Evolutionary conservation across 2,113 vertebrate genomes (phyloP).

Genomic region (Cheilinus undulatus): DNA sequence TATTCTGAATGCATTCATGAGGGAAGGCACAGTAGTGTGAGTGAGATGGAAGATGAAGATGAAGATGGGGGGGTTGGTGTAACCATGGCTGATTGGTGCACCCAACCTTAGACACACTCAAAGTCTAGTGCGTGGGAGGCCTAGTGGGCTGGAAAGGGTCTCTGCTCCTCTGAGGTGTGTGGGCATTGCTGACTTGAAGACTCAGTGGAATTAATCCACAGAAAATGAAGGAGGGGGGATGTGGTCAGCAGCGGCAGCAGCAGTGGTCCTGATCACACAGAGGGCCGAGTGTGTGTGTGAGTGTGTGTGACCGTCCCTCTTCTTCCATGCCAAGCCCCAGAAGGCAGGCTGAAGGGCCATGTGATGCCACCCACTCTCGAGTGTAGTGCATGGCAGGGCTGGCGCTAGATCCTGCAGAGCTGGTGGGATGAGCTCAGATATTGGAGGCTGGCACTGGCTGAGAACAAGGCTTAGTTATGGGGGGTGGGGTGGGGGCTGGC

Average conservation of each 20-base stretch:
- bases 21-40: conserved; percentile 26
- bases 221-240: conserved; percentile 31
- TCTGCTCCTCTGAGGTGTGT: conserved; percentile 65
- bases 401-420: conserved; percentile 58
- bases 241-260: conserved; percentile 43
- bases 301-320: conserved; percentile 19
- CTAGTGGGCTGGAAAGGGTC: conserved; percentile 64
- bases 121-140: conserved; percentile 67
- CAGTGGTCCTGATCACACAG: conserved; percentile 50
- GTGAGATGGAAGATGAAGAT: conserved; percentile 43
- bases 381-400: conserved; percentile 64
- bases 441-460: conserved; percentile 75
- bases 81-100: conserved; percentile 51
- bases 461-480: conserved; percentile 69
- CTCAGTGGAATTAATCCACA: conserved; percentile 43
- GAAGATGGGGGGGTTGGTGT: conserved; percentile 50
- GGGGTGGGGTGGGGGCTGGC: conserved; percentile 30
- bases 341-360: conserved; percentile 67
- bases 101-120: conserved; percentile 58
- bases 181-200: conserved; percentile 56
- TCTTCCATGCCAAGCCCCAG: conserved; percentile 57
- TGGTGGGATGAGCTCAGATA: conserved; percentile 73
- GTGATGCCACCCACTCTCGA: conserved; percentile 78
- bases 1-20: conserved; percentile 36
- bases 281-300: conserved; percentile 25